Conservation (phyloP, 2,888 invertebrate species). For the Smittia sp. region DNA sequence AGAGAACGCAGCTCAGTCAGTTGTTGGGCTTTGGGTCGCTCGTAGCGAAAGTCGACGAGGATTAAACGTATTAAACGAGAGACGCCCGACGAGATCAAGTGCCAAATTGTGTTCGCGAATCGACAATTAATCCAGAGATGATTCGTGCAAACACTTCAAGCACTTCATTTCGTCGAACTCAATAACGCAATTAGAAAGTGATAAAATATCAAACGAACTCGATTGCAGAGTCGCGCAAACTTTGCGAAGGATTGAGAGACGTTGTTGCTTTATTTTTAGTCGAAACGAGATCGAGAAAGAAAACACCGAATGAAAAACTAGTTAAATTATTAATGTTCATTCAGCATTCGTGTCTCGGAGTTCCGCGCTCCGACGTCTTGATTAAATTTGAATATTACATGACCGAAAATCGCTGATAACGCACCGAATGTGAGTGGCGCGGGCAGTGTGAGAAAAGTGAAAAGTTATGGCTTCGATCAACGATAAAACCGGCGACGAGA, state of each 20-base stretch:
- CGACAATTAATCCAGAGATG: not conserved
- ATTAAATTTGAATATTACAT: slow-evolving; percentile 16
- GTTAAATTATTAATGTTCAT: slow-evolving; percentile 16
- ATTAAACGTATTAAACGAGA: not conserved
- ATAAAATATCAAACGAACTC: slow-evolving; percentile 14
- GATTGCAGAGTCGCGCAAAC: not conserved
- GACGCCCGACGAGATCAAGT: not conserved
- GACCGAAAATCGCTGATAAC: not conserved
- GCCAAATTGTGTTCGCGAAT: slow-evolving; percentile 21
- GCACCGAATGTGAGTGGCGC: not conserved
- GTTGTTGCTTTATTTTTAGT: slow-evolving; percentile 36
- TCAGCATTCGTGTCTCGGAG: not conserved
- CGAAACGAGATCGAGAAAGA: slow-evolving; percentile 9
- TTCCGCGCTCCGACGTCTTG: not conserved
- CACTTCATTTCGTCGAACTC: not conserved
- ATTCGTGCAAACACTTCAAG: not conserved
- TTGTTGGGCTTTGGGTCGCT: slow-evolving; percentile 19
- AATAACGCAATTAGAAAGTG: slow-evolving; percentile 37
- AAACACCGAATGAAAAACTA: not conserved
- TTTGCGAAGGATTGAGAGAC: not conserved
- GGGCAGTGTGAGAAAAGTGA: not conserved
- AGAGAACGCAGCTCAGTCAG: slow-evolving; percentile 28
- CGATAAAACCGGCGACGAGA: slow-evolving; percentile 21
- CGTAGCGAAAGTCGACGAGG: not conserved
- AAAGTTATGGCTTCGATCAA: slow-evolving; percentile 18